Conservation (phyloP, 92 coral and sea anemone genomes). For the Porites evermanni region DNA sequence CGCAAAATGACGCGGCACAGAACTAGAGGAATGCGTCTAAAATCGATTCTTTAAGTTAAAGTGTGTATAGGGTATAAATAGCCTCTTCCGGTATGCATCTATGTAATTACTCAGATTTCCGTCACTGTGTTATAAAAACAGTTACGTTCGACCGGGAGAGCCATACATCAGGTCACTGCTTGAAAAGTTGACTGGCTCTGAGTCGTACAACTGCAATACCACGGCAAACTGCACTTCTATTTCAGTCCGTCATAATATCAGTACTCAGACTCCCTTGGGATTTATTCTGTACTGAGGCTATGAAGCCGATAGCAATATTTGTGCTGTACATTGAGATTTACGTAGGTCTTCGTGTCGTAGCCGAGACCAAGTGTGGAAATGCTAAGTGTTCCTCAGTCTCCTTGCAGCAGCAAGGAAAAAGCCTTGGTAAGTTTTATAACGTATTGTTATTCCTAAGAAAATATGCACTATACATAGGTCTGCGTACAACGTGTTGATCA, state of each 20-base stretch:
- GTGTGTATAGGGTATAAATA: constrained; percentile 62
- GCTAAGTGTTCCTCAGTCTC: constrained; percentile 5
- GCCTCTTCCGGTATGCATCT: constrained; percentile 67
- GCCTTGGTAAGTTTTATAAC: constrained; percentile 14
- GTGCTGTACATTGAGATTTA: constrained; percentile 20
- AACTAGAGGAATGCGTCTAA: constrained; percentile 21
- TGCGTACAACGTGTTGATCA: background rate
- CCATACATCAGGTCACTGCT: constrained; percentile 9
- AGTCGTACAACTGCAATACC: constrained; percentile 5
- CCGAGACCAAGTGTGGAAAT: constrained; percentile 7
- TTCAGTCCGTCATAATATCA: background rate
- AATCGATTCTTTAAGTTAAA: constrained; percentile 16
- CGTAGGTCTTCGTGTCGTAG: constrained; percentile 25
- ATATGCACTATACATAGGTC: background rate
- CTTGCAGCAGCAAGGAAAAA: background rate
- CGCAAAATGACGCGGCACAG: constrained; percentile 26
- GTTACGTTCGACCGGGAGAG: constrained; percentile 42
- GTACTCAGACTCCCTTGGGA: constrained; percentile 33
- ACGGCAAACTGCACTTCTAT: background rate
- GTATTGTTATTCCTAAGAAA: background rate
- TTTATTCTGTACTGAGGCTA: background rate
- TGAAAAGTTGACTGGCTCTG: background rate
- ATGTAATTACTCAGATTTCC: constrained; percentile 70
- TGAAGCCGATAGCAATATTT: constrained; percentile 34
- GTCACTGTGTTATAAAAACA: constrained; percentile 73